Evolutionary conservation across 2,888 invertebrate genomes (phyloP), one percentile per base, ranked within the genome.

Genomic region (Tetropium fuscum): DNA sequence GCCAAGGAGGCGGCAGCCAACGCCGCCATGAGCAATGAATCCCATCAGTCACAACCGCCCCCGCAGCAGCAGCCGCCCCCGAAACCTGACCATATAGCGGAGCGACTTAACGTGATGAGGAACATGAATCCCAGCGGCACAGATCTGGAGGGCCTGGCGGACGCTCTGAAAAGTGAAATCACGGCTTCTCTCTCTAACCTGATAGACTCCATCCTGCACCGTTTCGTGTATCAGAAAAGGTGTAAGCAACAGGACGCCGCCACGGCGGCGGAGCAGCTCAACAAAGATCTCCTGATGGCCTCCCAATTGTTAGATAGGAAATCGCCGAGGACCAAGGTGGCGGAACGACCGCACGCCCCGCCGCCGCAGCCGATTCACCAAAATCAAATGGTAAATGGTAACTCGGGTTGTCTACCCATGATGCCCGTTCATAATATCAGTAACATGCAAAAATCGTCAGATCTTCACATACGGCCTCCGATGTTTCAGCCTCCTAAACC

Each of bases 161-260:
- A 95, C 76, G 90, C 92, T 53, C 86, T 98, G 3, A 97, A 97
- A 83, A 90, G 89, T 48, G 97, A 97, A 84, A 92, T 97, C 68
- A 90, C 92, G 16, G 88, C 92, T 27, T 93, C 93, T 1, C 82
- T 97, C 38, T 89, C 92, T 11, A 92, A 89, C 69, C 85, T 95
- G 38, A 92, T 97, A 69, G 97, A 97, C 81, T 92, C 93, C 13
- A 92, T 96, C 60, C 88, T 97, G 61, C 89, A 92, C 19, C 87
- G 93, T 71, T 95, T 93, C 77, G 89, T 93, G 61, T 93, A 94
- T 70, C 93, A 94, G 80, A 87, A 91, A 63, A 86, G 92, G 68
- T 87, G 88, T 68, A 93, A 93, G 78, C 91, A 93, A 77, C 87
- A 88, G 48, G 92, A 93, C 72, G 92, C 91, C 48, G 90, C 91